Base-by-base conservation (phyloP, 2,113 vertebrate species). In the Hiodon alosoides region DNA sequence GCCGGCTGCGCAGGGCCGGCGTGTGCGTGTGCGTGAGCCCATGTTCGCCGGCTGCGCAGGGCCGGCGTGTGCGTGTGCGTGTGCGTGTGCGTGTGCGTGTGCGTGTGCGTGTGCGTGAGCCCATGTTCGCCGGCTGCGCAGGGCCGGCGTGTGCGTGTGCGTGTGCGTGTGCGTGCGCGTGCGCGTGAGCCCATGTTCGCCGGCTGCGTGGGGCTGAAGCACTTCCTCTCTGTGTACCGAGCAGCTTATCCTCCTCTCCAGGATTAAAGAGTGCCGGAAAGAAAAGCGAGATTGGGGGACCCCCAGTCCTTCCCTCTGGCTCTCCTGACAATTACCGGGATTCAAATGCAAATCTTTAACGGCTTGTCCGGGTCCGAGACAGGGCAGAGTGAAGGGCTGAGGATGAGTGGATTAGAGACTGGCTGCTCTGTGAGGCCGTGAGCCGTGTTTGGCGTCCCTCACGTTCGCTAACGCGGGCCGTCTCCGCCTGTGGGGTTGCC, bases 341-440 rank as follows among this genome's bases (percentile, higher is more conserved):
- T 91, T 91, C 87, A 90, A 83, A 92, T 90, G 90, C 88, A 91
- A 92, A 91, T 90, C 87, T 84, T 85, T 80, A 73, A 81, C 87
- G 83, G 84, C 74, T 82, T 60, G 77, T 85, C 79, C 78, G 48
- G 84, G 83, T 85, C 87, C 67, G 65, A 79, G 69, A 74, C n/a
- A 50, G 67, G 68, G 55, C 5, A 31, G 62, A 67, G 74, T 66
- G 74, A 71, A 54, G 77, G 75, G 59, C 70, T 13, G 66, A 51
- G 61, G 48, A 61, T 31, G 75, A 73, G 71, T 52, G 16, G 31
- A 31, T 50, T 69, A 14, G 74, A 77, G 75, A 81, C 86, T 83
- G 83, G 77, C 52, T 31, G 81, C 79, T 57, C 4, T 73, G 81
- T 78, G 76, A 75, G 79, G 79, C 79, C 76, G 75, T 76, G 76